A percentile compares a stretch with the other conserved stretches of the same genome.
phyloP scores from a whole-genome alignment of 2,888 invertebrate species.

The Ctena decussata region DNA sequence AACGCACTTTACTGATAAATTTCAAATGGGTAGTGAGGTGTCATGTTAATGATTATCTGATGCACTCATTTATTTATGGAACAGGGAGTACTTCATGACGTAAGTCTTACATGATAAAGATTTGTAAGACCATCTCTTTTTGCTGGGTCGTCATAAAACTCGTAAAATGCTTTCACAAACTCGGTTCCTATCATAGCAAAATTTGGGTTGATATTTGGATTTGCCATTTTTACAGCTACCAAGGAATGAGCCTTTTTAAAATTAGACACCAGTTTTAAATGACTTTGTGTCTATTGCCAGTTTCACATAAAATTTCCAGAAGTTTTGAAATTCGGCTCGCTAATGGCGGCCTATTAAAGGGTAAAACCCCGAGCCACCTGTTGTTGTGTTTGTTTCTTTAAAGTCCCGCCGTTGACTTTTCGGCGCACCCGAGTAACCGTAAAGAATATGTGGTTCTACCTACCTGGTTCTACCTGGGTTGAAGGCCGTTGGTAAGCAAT shows the following conservation, averaged over 20 bases:
- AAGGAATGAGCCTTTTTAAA: not conserved
- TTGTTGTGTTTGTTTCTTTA: too few species aligned
- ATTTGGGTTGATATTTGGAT: not conserved
- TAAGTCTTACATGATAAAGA: not conserved
- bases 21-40: too few species aligned
- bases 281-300: not conserved
- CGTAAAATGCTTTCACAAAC: slow-evolving; percentile 1
- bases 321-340: not conserved
- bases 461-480: too few species aligned
- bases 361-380: too few species aligned
- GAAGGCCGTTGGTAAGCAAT: too few species aligned
- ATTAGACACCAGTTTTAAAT: not conserved
- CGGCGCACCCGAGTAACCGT: too few species aligned
- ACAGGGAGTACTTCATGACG: too few species aligned
- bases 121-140: not conserved
- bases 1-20: too few species aligned
- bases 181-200: not conserved
- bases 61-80: not conserved
- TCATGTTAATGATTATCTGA: not conserved
- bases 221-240: not conserved
- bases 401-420: too few species aligned
- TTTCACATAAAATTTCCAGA: not conserved
- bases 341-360: not conserved
- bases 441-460: too few species aligned
- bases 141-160: not conserved